Conservation (phyloP, 2,888 invertebrate species). For the Desoria tigrina region DNA sequence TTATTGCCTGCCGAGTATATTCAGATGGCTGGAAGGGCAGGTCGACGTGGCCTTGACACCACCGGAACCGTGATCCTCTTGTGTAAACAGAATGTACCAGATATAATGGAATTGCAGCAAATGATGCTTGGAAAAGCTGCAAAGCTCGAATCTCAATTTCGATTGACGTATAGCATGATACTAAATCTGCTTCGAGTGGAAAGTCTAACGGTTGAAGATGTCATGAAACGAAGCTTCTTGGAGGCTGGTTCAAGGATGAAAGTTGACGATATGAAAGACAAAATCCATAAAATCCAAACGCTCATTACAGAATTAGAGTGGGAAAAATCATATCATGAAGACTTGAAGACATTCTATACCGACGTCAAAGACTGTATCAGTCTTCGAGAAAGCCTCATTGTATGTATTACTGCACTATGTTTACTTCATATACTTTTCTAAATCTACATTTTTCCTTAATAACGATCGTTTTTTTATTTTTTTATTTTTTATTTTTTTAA, state of each 20-base stretch:
- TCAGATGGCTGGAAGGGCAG: constrained; percentile 98
- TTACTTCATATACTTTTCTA: not conserved
- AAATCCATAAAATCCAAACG: constrained; percentile 67
- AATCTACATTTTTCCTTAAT: constrained; percentile 1
- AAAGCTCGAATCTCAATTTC: constrained; percentile 86
- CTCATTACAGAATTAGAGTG: constrained; percentile 58
- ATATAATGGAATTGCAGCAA: constrained; percentile 69
- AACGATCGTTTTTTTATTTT: not conserved
- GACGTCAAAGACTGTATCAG: constrained; percentile 66
- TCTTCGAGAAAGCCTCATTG: constrained; percentile 62
- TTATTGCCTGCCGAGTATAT: constrained; percentile 92
- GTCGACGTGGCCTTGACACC: constrained; percentile 86
- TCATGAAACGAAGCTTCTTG: constrained; percentile 90
- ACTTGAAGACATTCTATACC: constrained; percentile 69
- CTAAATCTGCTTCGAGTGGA: constrained; percentile 79
- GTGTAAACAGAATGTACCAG: constrained; percentile 76
- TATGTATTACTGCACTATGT: constrained; percentile 52
- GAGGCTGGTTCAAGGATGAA: constrained; percentile 63
- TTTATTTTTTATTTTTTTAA: not conserved
- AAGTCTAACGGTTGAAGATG: constrained; percentile 86
- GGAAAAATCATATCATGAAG: constrained; percentile 61
- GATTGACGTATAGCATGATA: constrained; percentile 95
- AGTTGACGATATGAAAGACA: constrained; percentile 66
- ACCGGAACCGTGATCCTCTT: constrained; percentile 94
- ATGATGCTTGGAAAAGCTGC: constrained; percentile 87